Base-by-base conservation (phyloP, 2,797 vertebrate genomes). In the Champsocephalus gunnari region DNA sequence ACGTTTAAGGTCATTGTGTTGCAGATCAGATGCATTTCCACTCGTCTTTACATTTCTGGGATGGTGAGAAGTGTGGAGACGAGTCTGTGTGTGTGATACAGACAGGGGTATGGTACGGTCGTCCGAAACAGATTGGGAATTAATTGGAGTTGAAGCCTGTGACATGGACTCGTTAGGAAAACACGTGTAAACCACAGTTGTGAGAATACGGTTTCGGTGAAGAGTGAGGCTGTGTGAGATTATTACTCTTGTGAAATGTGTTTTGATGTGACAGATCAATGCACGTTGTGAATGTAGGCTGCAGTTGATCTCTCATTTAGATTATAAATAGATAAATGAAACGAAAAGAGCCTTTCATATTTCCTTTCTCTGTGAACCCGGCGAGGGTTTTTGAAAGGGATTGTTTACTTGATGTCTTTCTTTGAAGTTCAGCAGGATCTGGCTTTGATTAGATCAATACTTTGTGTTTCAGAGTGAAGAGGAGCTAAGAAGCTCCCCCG, bases 371-470 rank as follows among this genome's bases (percentile, higher is more conserved):
- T 88, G 87, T 87, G 90, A 89, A 92, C 87, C 89, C 75, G 75
- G 82, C 74, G 80, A 88, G 87, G 59, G 12, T 73, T 87, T 87
- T 84, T 90, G 78, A 90, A 90, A 88, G 95, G 94, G 95, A 95
- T 95, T 96, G 96, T 97, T 97, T 96, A 96, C 95, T 97, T 96
- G 96, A 92, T 92, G 92, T 94, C 89, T 94, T 89, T 84, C 94
- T 97, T 97, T 97, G 96, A 97, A 96, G 96, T 97, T 94, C 85
- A 93, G 95, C 94, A 93, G 96, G 95, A 96, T 97, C 96, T 96
- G 96, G 94, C 96, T 97, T 96, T 97, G 95, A 97, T 97, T 96
- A 97, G 95, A 97, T 97, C 96, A 96, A 97, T 97, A 96, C 96
- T 96, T 95, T 96, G 94, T 96, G 92, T 96, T 93, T 86, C 96